Evolutionary conservation across 2,888 invertebrate genomes (phyloP).

Genomic region (Sarcophaga carnaria): DNA sequence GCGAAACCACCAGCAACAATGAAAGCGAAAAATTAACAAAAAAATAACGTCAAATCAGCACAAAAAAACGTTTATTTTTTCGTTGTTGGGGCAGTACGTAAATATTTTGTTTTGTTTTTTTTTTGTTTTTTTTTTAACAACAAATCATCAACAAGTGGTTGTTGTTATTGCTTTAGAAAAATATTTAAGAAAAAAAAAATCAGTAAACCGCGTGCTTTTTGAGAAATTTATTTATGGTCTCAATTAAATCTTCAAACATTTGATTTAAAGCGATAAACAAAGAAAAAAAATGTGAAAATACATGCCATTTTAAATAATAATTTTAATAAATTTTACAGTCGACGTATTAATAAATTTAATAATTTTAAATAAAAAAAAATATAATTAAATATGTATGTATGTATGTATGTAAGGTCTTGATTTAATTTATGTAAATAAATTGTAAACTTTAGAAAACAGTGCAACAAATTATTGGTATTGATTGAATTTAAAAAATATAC

Average conservation of each 20-base stretch:
- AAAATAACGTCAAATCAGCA: constrained; percentile 53
- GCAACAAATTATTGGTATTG: too few relatives aligned
- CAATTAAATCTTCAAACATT: constrained; percentile 3
- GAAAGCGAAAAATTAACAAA: constrained; percentile 8
- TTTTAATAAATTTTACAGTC: background rate
- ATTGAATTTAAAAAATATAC: too few relatives aligned
- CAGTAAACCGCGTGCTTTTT: constrained; percentile 18
- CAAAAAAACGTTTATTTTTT: constrained; percentile 34
- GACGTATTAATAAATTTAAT: background rate
- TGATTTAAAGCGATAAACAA: constrained; percentile 1
- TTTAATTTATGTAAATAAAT: too few relatives aligned
- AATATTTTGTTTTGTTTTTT: background rate
- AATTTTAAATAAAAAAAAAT: background rate
- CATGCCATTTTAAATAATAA: background rate
- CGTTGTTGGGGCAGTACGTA: background rate
- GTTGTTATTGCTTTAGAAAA: background rate
- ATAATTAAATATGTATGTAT: too few relatives aligned
- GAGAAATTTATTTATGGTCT: constrained; percentile 10
- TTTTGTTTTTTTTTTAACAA: background rate
- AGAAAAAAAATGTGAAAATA: constrained; percentile 3
- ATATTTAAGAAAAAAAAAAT: background rate
- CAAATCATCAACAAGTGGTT: constrained; percentile 34
- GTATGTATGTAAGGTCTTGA: too few relatives aligned
- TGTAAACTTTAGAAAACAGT: too few relatives aligned
- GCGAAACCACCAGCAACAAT: constrained; percentile 9